Evolutionary conservation across 2,888 invertebrate genomes (phyloP).

Genomic region (Saturnia pavonia): DNA sequence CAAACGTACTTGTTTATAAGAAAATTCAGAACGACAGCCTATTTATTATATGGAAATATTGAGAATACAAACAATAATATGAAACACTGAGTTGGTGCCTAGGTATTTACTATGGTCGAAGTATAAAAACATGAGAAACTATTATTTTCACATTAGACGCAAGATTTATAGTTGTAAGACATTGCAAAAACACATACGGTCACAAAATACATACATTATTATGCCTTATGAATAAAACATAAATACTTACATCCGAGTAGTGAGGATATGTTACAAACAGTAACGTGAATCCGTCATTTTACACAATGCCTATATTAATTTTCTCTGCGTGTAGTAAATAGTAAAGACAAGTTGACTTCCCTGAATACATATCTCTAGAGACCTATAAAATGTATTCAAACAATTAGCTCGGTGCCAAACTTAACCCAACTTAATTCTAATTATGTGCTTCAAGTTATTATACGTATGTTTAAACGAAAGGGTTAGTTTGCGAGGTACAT

Average conservation of each 20-base stretch:
- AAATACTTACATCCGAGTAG: conserved; percentile 36
- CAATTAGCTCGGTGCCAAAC: no score
- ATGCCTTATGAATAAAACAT: conserved; percentile 58
- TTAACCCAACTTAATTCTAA: no score
- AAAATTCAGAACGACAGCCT: not conserved
- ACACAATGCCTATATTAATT: conserved; percentile 14
- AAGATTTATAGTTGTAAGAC: conserved; percentile 38
- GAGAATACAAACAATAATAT: not conserved
- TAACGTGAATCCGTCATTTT: conserved; percentile 33
- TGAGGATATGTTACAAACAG: conserved; percentile 33
- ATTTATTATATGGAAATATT: conserved; percentile 9
- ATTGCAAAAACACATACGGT: conserved; percentile 43
- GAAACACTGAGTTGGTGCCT: not conserved
- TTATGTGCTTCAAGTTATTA: no score
- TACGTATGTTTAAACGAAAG: no score
- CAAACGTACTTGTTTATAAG: not conserved
- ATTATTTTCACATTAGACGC: conserved; percentile 29
- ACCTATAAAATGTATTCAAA: no score
- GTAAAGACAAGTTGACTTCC: no score
- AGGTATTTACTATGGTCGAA: not conserved
- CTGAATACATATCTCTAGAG: no score
- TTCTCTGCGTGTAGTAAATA: no score
- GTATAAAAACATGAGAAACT: conserved; percentile 17
- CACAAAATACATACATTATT: conserved; percentile 38
- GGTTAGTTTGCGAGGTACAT: no score